These are phyloP conservation scores for Girardia tigrina DNA, from an alignment of 2,888 invertebrate species.

Conservation along the genomic window DNA sequence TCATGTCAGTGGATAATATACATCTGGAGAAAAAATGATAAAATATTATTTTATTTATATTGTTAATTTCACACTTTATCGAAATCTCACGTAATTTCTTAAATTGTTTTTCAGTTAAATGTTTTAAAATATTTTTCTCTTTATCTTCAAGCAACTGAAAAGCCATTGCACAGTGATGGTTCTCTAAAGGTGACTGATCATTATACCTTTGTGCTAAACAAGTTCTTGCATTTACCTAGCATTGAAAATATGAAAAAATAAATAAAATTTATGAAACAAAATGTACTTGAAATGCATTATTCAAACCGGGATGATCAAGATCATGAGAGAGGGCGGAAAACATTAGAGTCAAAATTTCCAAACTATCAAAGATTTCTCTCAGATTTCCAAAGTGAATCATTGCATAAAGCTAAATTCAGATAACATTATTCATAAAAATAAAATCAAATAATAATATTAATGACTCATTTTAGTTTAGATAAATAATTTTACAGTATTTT, in stretches of 20 bases:
- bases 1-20: conserved; percentile 50
- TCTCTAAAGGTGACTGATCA: conserved; percentile 70
- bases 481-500: too few relatives aligned
- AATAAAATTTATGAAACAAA: too few relatives aligned
- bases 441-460: not conserved
- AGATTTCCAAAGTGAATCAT: conserved; percentile 15
- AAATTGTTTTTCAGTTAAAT: conserved; percentile 53
- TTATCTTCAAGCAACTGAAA: conserved; percentile 66
- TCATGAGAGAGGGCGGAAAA: conserved; percentile 69
- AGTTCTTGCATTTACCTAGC: conserved; percentile 65
- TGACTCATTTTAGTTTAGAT: too few relatives aligned
- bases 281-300: conserved; percentile 44
- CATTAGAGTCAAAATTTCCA: conserved; percentile 51
- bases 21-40: conserved; percentile 40
- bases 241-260: too few relatives aligned
- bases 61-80: not conserved
- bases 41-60: not conserved
- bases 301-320: conserved; percentile 54
- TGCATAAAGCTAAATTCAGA: conserved; percentile 25
- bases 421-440: not conserved
- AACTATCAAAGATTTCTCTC: not conserved
- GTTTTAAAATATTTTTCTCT: conserved; percentile 66
- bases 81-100: conserved; percentile 45
- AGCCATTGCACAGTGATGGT: conserved; percentile 71
- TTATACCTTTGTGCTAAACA: conserved; percentile 69